Percentiles rank a stretch among this genome's conserved stretches.
Evolutionary conservation across 2,113 vertebrate species (phyloP).

Genomic region (Stercorarius parasiticus): DNA sequence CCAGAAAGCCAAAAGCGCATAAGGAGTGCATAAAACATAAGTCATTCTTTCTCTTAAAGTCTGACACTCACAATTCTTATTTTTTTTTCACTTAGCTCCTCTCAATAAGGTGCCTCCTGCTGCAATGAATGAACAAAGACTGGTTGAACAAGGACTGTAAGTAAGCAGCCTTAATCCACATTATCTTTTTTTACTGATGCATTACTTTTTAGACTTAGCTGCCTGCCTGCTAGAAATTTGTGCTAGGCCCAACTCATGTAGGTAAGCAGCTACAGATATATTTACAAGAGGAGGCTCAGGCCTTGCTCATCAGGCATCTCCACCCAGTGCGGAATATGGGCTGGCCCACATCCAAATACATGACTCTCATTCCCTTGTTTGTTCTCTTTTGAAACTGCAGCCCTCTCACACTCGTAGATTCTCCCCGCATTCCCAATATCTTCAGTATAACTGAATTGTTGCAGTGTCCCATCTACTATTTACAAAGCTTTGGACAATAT

Average conservation of each 20-base stretch:
- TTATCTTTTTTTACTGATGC: background rate
- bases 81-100: background rate
- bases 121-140: background rate
- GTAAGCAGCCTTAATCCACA: background rate
- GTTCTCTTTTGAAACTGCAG: background rate
- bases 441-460: background rate
- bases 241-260: background rate
- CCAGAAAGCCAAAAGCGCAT: background rate
- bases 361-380: background rate
- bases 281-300: background rate
- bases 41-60: background rate
- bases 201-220: background rate
- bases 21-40: background rate
- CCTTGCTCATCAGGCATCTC: background rate
- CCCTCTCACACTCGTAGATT: too few species aligned
- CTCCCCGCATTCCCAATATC: accelerated
- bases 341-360: background rate
- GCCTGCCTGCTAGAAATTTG: background rate
- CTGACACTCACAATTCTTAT: accelerated
- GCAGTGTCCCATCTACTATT: background rate
- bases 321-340: accelerated
- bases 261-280: background rate
- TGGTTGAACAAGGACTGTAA: background rate
- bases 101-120: background rate
- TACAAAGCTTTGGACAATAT: background rate